These are phyloP conservation scores for Lycocerus yunnanus DNA, from an alignment of 2,888 invertebrate species.

Conservation along the genomic window DNA sequence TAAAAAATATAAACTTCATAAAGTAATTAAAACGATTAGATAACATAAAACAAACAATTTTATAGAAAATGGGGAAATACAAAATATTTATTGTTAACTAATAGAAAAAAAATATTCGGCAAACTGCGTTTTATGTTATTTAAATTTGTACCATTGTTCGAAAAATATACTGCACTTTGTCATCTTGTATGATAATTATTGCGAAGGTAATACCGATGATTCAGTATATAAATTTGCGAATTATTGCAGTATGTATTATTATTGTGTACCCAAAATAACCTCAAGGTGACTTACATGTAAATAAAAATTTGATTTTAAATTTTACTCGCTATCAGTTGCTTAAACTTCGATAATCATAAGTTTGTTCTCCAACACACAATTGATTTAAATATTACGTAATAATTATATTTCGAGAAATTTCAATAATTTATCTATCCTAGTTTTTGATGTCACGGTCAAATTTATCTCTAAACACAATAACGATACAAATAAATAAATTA, in stretches of 20 bases:
- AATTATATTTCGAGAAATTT: background rate
- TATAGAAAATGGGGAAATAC: slow-evolving; percentile 14
- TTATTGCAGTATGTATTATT: slow-evolving; percentile 29
- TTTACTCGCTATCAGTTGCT: background rate
- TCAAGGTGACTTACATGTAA: slow-evolving; percentile 40
- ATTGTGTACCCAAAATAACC: slow-evolving; percentile 36
- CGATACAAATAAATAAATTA: background rate
- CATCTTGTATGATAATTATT: slow-evolving; percentile 1
- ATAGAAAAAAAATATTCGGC: background rate
- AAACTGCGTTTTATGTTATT: background rate
- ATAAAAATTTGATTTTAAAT: background rate
- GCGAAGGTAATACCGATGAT: slow-evolving; percentile 21
- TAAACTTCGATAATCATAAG: background rate
- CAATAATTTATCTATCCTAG: background rate
- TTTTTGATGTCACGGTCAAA: background rate
- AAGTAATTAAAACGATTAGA: slow-evolving; percentile 23
- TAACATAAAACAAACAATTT: slow-evolving; percentile 16
- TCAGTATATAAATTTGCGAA: slow-evolving; percentile 37
- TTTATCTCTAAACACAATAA: background rate
- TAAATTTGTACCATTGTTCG: background rate
- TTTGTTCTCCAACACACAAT: background rate
- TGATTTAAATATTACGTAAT: background rate
- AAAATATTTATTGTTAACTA: slow-evolving; percentile 9
- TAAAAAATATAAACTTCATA: slow-evolving; percentile 17
- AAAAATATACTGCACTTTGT: background rate